phyloP scores from a whole-genome alignment of 2,888 invertebrate species.

The Chydorus sphaericus region DNA sequence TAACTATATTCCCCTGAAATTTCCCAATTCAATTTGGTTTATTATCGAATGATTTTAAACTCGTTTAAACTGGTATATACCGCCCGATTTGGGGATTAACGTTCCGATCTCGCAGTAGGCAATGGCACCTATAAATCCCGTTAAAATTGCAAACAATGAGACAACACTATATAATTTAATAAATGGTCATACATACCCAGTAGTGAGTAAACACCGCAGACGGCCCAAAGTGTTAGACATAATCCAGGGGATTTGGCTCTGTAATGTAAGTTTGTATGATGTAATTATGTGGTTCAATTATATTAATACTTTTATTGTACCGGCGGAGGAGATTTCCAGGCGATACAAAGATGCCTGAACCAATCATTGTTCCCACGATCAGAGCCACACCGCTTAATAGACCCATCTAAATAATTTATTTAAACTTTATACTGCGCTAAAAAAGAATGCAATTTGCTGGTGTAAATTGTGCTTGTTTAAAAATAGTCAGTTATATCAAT shows the following conservation, averaged over 20 bases:
- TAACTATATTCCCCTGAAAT: slow-evolving; percentile 30
- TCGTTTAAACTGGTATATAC: slow-evolving; percentile 9
- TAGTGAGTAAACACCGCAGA: slow-evolving; percentile 62
- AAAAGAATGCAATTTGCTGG: too few relatives aligned
- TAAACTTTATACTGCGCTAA: too few relatives aligned
- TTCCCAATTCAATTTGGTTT: background rate
- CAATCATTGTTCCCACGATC: background rate
- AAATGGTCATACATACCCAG: slow-evolving; percentile 41
- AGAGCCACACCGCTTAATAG: background rate
- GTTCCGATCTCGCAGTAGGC: slow-evolving; percentile 27
- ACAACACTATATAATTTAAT: background rate
- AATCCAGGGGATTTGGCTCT: slow-evolving; percentile 65
- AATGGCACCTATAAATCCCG: slow-evolving; percentile 19
- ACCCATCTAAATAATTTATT: too few relatives aligned
- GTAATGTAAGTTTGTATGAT: too few relatives aligned
- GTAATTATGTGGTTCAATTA: too few relatives aligned
- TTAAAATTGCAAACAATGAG: background rate
- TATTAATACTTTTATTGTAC: background rate
- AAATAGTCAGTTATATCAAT: too few relatives aligned
- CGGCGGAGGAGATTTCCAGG: background rate
- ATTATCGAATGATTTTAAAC: background rate
- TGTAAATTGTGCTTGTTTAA: too few relatives aligned
- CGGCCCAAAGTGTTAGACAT: slow-evolving; percentile 60
- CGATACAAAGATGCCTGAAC: background rate
- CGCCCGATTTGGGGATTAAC: slow-evolving; percentile 25